Conservation (phyloP, 2,797 vertebrate species). For the Centroberyx gerrardi region DNA sequence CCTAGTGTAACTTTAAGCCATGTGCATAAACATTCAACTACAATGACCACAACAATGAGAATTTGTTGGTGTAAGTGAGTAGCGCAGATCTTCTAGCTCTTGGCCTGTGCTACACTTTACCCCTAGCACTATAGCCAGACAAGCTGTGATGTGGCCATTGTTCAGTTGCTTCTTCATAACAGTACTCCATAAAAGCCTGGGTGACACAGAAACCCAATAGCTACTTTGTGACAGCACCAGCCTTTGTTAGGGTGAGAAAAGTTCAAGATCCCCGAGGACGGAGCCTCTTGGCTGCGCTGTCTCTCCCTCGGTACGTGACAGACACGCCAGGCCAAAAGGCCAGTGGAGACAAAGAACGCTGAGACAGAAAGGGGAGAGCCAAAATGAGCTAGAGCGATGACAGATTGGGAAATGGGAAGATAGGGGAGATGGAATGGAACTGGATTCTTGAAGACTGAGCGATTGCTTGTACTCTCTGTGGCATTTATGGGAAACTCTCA, state of each 20-base stretch:
- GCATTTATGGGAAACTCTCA: neutral
- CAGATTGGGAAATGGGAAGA: conserved; percentile 63
- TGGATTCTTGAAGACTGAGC: conserved; percentile 40
- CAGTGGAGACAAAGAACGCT: conserved; percentile 42
- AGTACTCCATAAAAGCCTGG: conserved; percentile 36
- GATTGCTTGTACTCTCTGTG: conserved; percentile 9
- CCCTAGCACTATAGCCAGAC: conserved; percentile 37
- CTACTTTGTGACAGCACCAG: conserved; percentile 46
- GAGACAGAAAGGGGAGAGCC: conserved; percentile 46
- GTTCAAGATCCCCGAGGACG: conserved; percentile 57
- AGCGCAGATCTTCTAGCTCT: conserved; percentile 14
- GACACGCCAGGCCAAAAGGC: conserved; percentile 57
- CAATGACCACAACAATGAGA: neutral
- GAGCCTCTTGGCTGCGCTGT: conserved; percentile 44
- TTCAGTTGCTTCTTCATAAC: conserved; percentile 47
- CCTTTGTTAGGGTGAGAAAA: conserved; percentile 64
- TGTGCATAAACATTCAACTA: neutral
- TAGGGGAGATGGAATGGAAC: conserved; percentile 42
- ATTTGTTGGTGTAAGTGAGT: neutral
- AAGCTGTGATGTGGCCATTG: conserved; percentile 49
- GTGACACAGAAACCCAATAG: conserved; percentile 64
- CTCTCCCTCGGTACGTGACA: conserved; percentile 49
- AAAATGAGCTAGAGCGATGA: conserved; percentile 48
- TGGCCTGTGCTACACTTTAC: conserved; percentile 44
- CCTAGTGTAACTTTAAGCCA: neutral